A percentile compares a stretch with the other conserved stretches of the same genome.
Conservation (phyloP, 2,113 vertebrate genomes). For the Pseudopodoces humilis region DNA sequence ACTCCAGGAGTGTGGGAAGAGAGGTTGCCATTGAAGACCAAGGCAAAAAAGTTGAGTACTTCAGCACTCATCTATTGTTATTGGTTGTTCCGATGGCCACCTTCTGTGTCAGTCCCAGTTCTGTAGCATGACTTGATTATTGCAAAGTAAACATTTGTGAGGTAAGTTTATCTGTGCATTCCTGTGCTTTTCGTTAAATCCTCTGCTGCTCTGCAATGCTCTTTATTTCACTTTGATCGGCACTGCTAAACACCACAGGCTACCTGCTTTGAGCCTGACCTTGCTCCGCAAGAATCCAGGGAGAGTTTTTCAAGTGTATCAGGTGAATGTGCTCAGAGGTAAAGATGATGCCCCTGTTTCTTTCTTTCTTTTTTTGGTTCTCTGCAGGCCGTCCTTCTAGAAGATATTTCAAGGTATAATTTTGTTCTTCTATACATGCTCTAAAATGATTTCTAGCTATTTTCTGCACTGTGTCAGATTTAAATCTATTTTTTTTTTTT, state of each 20-base stretch:
- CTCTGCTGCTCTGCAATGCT: not conserved
- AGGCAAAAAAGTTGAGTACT: not conserved
- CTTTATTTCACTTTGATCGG: not conserved
- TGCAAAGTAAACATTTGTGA: not conserved
- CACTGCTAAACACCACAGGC: not conserved
- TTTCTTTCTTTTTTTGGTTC: not conserved
- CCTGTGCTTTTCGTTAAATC: not conserved
- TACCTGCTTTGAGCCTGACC: not conserved
- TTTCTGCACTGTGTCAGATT: not conserved
- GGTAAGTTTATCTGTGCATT: not conserved
- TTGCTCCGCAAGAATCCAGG: not conserved
- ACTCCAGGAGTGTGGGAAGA: not conserved
- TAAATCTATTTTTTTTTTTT: not conserved
- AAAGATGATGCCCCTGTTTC: not conserved
- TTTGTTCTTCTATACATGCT: not conserved
- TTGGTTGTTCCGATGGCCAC: not conserved
- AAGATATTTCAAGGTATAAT: not conserved
- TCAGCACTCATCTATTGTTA: accelerated
- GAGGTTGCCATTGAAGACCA: not conserved
- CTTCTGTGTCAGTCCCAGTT: not conserved
- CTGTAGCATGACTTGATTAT: not conserved
- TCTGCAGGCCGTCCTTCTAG: not conserved
- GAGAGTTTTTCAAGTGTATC: not conserved
- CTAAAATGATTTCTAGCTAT: not conserved
- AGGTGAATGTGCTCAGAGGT: not conserved